Base-by-base conservation (phyloP, 2,113 vertebrate genomes). In the Ptychochromis oligacanthus region DNA sequence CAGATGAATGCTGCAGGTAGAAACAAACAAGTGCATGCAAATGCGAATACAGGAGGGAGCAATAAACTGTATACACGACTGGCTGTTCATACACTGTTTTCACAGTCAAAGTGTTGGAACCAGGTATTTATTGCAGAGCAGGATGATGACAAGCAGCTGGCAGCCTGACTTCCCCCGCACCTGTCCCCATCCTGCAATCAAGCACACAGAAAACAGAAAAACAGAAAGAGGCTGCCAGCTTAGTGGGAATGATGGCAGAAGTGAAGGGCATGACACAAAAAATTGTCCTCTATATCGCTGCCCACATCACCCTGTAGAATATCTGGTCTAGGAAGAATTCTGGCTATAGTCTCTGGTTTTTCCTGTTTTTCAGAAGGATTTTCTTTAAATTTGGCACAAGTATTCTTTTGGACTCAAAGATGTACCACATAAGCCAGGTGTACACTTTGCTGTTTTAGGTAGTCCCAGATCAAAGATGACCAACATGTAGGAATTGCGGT, bases 121-220 rank as follows among this genome's bases (percentile, higher is more conserved):
- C 28, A 49, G 65, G 65, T 72, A 72, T 72, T 72, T 72, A 52
- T 72, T 72, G 43, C 65, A 72, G 6, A 72, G 24, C 43, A 14
- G 24, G 65, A 72, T 72, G 65, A 72, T 72, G 40, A 70, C 64
- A 72, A 72, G 65, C 65, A 52, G 65, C 65, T 72, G 65, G 65
- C 65, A 72, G 65, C 28, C 43, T 52, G 65, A 72, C 65, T 72
- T 72, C 65, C 65, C 65, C 65, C 17, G 17, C 65, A 31, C 43
- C 49, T 72, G 36, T 36, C 36, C 65, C 28, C 65, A 72, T 52
- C 10, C 43, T 72, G 65, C 65, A 72, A 72, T 72, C 65, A 67
- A 52, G 65, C 43, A 72, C 17, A 46, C 65, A 52, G 43, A 72
- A 52, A 72, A 31, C 65, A 72, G 43, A 72, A 72, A 72, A 43